A percentile compares a stretch with the other conserved stretches of the same genome.
Evolutionary conservation across 2,113 vertebrate species (phyloP).

Genomic region (Bufo bufo): DNA sequence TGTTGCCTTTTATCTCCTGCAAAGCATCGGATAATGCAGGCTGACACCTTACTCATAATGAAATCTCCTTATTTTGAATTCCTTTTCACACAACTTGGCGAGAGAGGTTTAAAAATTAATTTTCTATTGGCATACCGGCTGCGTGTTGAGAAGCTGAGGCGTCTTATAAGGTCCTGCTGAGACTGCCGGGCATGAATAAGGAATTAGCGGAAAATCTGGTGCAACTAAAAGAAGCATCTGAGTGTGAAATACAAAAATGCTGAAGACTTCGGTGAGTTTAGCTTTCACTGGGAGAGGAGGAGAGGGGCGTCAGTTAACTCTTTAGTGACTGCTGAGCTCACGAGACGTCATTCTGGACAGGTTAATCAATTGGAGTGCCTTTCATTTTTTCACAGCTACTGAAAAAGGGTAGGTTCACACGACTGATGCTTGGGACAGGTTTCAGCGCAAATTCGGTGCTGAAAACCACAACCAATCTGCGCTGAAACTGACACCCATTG

Average conservation of each 20-base stretch:
- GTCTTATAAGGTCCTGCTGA: constrained; percentile 56
- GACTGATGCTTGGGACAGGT: too few species aligned
- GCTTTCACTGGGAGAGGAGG: neutral
- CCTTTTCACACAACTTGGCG: constrained; percentile 57
- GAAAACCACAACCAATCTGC: too few species aligned
- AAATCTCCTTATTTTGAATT: constrained; percentile 57
- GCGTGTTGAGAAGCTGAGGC: constrained; percentile 45
- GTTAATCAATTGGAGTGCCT: neutral
- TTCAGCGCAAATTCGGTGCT: too few species aligned
- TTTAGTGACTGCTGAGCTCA: neutral
- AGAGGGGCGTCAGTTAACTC: constrained; percentile 17
- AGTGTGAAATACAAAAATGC: constrained; percentile 53
- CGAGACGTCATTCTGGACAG: neutral
- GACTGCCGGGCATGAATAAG: constrained; percentile 56
- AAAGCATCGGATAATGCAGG: constrained; percentile 52
- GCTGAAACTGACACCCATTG: too few species aligned
- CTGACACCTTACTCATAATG: constrained; percentile 54
- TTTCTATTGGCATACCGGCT: constrained; percentile 56
- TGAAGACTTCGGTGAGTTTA: constrained; percentile 34
- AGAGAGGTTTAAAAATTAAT: constrained; percentile 59
- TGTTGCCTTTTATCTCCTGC: constrained; percentile 57
- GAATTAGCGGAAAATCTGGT: constrained; percentile 56
- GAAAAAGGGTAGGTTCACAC: too few species aligned
- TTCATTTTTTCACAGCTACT: too few species aligned
- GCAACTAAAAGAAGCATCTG: constrained; percentile 53